Percentiles rank a stretch among this genome's conserved stretches.
phyloP scores from a whole-genome alignment of 2,797 vertebrate genomes.

The Propithecus perrieri region DNA sequence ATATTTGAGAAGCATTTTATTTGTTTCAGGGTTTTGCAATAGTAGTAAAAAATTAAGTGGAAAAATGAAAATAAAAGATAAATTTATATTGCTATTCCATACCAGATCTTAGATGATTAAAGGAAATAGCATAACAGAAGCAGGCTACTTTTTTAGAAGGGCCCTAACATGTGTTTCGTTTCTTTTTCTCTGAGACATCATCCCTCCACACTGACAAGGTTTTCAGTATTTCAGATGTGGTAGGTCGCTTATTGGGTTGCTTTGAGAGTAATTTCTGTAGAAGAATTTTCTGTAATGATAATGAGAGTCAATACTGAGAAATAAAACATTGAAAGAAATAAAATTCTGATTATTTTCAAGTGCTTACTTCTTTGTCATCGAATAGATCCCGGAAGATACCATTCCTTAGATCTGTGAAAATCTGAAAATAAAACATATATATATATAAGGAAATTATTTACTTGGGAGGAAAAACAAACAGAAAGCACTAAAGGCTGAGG shows the following conservation, averaged over 20 bases:
- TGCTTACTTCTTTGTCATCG: constrained; percentile 63
- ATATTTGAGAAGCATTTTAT: background rate
- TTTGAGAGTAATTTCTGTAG: constrained; percentile 78
- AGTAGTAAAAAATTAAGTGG: background rate
- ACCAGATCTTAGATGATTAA: background rate
- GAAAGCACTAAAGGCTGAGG: background rate
- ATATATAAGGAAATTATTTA: constrained; percentile 1
- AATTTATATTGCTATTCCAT: background rate
- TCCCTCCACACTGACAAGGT: background rate
- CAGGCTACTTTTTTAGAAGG: background rate
- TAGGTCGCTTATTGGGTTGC: constrained; percentile 34
- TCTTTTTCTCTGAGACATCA: background rate
- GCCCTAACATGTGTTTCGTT: constrained; percentile 34
- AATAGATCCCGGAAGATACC: background rate
- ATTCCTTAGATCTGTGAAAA: background rate
- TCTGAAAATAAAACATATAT: constrained; percentile 71
- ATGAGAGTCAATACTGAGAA: constrained; percentile 56
- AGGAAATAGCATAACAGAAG: background rate
- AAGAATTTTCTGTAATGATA: constrained; percentile 76
- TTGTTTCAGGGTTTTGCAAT: background rate
- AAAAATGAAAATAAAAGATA: background rate
- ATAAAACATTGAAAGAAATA: constrained; percentile 11
- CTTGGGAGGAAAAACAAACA: constrained; percentile 35
- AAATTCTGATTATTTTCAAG: constrained; percentile 43
- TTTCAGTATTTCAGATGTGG: constrained; percentile 46